Percentiles rank a stretch among this genome's conserved stretches.
These are phyloP conservation scores for Xenopus laevis DNA, from an alignment of 2,113 vertebrate genomes.

Conservation along the genomic window DNA sequence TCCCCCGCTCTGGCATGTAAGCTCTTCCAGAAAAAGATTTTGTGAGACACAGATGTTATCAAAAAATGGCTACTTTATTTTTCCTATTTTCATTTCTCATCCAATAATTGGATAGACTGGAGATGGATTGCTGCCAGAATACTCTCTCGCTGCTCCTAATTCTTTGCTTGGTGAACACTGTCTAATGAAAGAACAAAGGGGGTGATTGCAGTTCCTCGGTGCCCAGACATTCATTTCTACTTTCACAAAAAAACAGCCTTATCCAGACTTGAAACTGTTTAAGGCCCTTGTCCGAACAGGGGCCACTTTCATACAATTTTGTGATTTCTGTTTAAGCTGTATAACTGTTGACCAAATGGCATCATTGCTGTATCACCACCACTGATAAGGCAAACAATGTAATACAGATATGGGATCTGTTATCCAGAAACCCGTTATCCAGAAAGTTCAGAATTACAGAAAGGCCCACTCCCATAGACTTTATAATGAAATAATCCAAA, in stretches of 20 bases:
- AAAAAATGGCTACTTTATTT: conserved; percentile 46
- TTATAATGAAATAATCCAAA: no score
- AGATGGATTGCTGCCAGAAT: conserved; percentile 43
- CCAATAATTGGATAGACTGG: conserved; percentile 39
- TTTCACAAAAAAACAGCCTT: neutral
- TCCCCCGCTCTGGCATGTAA: conserved; percentile 24
- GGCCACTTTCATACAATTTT: no score
- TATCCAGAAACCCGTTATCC: no score
- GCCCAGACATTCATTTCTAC: conserved; percentile 25
- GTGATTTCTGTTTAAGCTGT: no score
- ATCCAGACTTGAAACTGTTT: conserved; percentile 4
- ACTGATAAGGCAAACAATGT: no score
- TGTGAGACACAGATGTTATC: conserved; percentile 42
- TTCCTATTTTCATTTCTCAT: conserved; percentile 41
- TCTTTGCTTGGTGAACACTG: conserved; percentile 36
- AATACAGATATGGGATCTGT: no score
- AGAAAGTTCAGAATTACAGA: no score
- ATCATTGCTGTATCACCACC: no score
- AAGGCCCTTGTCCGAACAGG: neutral
- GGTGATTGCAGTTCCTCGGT: conserved; percentile 37
- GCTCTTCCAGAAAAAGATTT: conserved; percentile 29
- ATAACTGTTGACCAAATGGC: no score
- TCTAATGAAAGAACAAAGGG: conserved; percentile 45
- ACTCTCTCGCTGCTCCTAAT: conserved; percentile 30
- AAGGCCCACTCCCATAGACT: no score